Evolutionary conservation across 35 echinoderm and acorn worm species (phyloP), one percentile per base, ranked within the genome.

Genomic region (Patiria miniata): DNA sequence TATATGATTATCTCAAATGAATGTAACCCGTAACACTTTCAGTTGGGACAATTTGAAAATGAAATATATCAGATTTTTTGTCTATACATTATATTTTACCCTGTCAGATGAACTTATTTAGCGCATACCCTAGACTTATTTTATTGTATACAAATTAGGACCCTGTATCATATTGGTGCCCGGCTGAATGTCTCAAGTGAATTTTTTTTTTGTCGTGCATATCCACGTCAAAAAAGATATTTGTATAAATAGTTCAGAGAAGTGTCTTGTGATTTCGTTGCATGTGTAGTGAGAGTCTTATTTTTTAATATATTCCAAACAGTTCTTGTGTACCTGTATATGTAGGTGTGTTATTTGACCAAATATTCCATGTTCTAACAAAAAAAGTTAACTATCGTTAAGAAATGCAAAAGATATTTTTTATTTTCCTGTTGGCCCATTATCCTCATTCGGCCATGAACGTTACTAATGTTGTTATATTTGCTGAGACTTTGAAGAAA

Each of bases 271-370:
- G 73, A 90, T 90, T 82, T 83, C 73, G 88, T 82, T 82, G 57
- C 81, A 68, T 47, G 52, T 90, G 83, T 90, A 84, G 87, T 76
- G 42, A 84, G 34, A 80, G 73, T 82, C 80, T 90, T 90, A 81
- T 81, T 90, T 90, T 90, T 84, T 84, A 84, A 90, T 89, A 89
- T 90, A 90, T 90, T 90, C 81, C 88, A 84, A n/a, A 86, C 88
- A 90, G 88, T 90, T 84, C 59, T n/a, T 78, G 80, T 90, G 78
- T 90, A 90, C 81, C 52, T 90, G 88, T 90, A 90, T 90, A 84
- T 90, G 88, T 90, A 90, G 88, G 59, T 84, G 88, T 77, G 78
- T 77, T 90, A 90, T 84, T 88, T 84, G 88, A 90, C 88, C 88
- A 90, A 90, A 90, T 90, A 90, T 90, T 90, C 88, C 88, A 90